phyloP scores from a whole-genome alignment of 1,140 invertebrate species.

The Orchesella cincta region DNA sequence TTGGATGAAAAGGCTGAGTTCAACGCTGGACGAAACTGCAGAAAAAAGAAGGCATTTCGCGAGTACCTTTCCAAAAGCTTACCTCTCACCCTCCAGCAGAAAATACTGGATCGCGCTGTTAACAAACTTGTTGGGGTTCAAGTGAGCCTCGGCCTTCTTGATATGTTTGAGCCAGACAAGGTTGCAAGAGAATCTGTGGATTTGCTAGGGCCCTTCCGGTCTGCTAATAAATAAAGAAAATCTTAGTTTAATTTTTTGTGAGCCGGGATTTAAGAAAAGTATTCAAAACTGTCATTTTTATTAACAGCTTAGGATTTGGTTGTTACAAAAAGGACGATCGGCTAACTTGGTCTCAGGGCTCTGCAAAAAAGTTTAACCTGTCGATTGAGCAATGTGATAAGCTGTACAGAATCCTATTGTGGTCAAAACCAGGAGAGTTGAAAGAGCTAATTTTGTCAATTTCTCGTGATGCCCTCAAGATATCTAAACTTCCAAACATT shows the following conservation, averaged over 20 bases:
- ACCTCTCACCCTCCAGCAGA: neutral
- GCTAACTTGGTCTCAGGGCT: constrained; percentile 10
- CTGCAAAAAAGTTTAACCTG: constrained; percentile 27
- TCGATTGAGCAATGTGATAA: neutral
- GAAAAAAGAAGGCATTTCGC: neutral
- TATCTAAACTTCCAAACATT: constrained; percentile 5
- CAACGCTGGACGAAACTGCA: neutral
- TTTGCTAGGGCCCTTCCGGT: neutral
- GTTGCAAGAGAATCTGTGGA: neutral
- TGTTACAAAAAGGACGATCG: neutral
- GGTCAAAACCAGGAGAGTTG: neutral
- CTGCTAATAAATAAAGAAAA: neutral
- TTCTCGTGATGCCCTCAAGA: neutral
- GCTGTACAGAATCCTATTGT: neutral
- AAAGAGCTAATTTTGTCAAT: neutral
- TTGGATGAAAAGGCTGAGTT: neutral
- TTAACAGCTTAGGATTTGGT: constrained; percentile 13
- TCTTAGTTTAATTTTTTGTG: neutral
- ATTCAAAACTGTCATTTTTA: neutral
- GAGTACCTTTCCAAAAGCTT: neutral
- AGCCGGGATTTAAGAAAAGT: neutral
- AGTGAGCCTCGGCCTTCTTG: neutral
- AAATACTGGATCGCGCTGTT: neutral
- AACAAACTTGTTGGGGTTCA: neutral
- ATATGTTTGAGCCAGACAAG: neutral